These are phyloP conservation scores for Medauroidea extradentata DNA, from an alignment of 1,140 invertebrate species.

Conservation along the genomic window DNA sequence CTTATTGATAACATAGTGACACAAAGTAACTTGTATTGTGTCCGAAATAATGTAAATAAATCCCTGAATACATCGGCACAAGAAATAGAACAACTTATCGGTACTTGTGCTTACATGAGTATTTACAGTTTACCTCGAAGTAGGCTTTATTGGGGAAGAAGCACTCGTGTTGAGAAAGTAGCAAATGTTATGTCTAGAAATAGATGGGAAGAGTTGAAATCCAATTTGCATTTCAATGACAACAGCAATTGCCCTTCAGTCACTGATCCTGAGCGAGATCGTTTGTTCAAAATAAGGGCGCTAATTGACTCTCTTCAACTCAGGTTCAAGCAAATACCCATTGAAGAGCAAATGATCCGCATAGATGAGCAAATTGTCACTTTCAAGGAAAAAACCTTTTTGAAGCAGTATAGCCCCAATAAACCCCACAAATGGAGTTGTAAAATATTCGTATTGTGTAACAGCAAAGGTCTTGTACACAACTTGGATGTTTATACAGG, in stretches of 20 bases:
- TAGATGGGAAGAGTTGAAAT: constrained; percentile 2
- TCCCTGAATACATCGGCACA: background rate
- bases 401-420: constrained; percentile 42
- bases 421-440: constrained; percentile 47
- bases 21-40: constrained; percentile 18
- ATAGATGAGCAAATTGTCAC: constrained; percentile 34
- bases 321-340: background rate
- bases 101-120: background rate
- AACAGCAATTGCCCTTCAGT: background rate
- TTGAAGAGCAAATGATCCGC: background rate
- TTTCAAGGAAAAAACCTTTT: constrained; percentile 39
- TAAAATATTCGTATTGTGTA: constrained; percentile 40
- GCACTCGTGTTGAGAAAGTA: background rate
- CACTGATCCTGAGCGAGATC: background rate
- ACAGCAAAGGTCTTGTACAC: constrained; percentile 36
- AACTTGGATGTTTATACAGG: constrained; percentile 43
- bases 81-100: constrained; percentile 5
- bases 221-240: constrained; percentile 6
- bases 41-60: constrained; percentile 1
- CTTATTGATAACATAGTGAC: constrained; percentile 17
- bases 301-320: background rate
- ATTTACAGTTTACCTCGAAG: background rate
- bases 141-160: background rate
- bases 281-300: constrained; percentile 1
- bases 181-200: background rate